Evolutionary conservation across 1,140 invertebrate species (phyloP), one percentile per base, ranked within the genome.

Genomic region (Drosophila azteca): DNA sequence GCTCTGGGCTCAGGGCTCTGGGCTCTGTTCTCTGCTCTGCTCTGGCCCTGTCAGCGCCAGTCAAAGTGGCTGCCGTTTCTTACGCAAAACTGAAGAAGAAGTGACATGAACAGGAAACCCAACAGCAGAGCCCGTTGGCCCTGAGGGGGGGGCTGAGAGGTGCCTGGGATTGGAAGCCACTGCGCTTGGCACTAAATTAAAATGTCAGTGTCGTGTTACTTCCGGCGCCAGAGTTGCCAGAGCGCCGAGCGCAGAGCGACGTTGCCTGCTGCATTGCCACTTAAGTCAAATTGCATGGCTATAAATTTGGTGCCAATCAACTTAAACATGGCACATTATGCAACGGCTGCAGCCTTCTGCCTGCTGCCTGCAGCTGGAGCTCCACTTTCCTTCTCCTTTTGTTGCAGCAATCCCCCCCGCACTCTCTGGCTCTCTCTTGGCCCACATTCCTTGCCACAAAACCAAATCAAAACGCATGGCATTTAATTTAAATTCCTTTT

Each of bases 161-260:
- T n/a, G 44, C 11, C 13, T 17, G 26, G n/a, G 13, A 24, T 4
- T 26, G 22, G n/a, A 46, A 49, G 26, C 50, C 52, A 39, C 78
- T 85, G 81, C 50, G 73, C 74, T 71, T 76, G 82, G 82, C 82
- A 87, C 85, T 87, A 87, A 87, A 87, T 87, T 87, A 87, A 87
- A 87, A 87, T 87, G 82, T 87, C 82, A 87, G 82, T 87, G 82
- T 87, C 82, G 82, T 87, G 82, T 87, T 87, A 87, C 78, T 87
- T 87, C 82, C 82, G 82, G 74, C 63, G 77, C 61, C 74, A 24
- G 49, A 48, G 57, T 43, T 64, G 63, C 17, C 59, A 54, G 26
- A 52, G 70, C 61, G 53, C 17, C 17, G 17, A 49, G 62, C 31
- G 61, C 54, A 62, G 43, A 39, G 51, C 35, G 53, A 46, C 55